phyloP scores from a whole-genome alignment of 1,140 invertebrate species.

The Aphis gossypii region DNA sequence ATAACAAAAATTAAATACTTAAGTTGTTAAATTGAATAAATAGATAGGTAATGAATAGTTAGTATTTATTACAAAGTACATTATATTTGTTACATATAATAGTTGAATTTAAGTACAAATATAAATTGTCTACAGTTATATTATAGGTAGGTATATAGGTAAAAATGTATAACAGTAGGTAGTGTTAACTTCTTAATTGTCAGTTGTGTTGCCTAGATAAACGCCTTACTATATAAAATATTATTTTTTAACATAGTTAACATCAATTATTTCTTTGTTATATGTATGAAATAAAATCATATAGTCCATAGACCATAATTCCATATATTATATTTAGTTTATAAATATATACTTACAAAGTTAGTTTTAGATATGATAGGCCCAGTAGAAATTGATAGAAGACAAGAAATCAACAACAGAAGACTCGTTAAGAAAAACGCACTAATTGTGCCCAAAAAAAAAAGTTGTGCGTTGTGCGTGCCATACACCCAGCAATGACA shows the following conservation, averaged over 20 bases:
- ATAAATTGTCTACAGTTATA: background rate
- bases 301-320: background rate
- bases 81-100: background rate
- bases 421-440: constrained; percentile 80
- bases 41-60: background rate
- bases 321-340: background rate
- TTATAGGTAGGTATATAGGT: too few species aligned
- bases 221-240: background rate
- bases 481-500: constrained; percentile 61
- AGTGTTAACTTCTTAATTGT: background rate
- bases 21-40: background rate
- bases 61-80: background rate
- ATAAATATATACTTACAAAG: constrained; percentile 74
- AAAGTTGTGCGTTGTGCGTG: constrained; percentile 68
- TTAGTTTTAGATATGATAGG: constrained; percentile 83
- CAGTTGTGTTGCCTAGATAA: background rate
- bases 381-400: constrained; percentile 78
- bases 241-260: background rate
- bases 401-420: constrained; percentile 75
- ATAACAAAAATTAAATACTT: background rate
- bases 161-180: too few species aligned
- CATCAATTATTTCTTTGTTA: background rate
- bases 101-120: background rate
- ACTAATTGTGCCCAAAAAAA: constrained; percentile 75
- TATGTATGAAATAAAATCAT: background rate